Conservation (phyloP, 2,113 vertebrate species). For the Sceloporus undulatus region DNA sequence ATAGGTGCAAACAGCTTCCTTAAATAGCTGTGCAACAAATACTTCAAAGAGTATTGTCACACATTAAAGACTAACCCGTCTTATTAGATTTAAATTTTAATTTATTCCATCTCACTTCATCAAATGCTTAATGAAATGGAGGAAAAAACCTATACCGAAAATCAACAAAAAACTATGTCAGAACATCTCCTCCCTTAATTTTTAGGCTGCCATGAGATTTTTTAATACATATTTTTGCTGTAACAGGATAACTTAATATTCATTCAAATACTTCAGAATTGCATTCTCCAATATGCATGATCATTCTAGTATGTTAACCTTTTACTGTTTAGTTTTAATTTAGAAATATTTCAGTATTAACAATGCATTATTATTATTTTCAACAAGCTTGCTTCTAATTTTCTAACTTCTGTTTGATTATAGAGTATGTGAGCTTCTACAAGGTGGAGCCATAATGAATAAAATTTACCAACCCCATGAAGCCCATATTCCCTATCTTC, state of each 20-base stretch:
- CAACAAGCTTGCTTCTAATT: not conserved
- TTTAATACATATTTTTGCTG: not conserved
- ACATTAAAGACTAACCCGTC: too few species aligned
- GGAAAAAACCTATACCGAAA: too few species aligned
- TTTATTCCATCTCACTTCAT: too few species aligned
- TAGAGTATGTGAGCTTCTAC: conserved; percentile 97
- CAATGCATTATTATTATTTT: conserved; percentile 25
- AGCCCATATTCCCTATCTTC: conserved; percentile 97
- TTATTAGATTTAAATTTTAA: too few species aligned
- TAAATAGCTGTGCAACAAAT: not conserved
- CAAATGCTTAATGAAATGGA: too few species aligned
- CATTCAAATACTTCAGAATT: not conserved
- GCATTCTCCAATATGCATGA: too few species aligned
- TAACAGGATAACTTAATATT: not conserved
- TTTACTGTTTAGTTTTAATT: not conserved
- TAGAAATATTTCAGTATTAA: conserved; percentile 29
- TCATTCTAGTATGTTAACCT: not conserved
- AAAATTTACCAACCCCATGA: conserved; percentile 97
- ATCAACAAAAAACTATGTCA: too few species aligned
- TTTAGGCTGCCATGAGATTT: too few species aligned
- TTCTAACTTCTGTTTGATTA: conserved; percentile 39
- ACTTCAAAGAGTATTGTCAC: not conserved
- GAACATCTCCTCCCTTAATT: too few species aligned
- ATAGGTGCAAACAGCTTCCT: not conserved
- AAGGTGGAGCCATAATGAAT: conserved; percentile 98